A percentile compares a stretch with the other conserved stretches of the same genome.
phyloP scores from a whole-genome alignment of 2,797 vertebrate genomes.

The Tapirus indicus region DNA sequence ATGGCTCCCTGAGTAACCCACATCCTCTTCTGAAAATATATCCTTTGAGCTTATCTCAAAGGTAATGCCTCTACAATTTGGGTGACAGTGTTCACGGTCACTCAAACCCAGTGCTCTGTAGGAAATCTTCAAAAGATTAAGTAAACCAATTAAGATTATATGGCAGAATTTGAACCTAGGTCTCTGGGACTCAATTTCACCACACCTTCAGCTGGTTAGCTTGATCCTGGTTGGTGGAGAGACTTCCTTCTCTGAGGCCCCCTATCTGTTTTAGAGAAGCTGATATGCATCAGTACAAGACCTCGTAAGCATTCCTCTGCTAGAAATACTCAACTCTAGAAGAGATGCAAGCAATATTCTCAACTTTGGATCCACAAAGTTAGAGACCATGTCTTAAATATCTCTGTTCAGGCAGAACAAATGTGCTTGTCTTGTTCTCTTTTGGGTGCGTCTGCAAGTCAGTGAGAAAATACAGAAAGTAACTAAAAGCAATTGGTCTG shows the following conservation, averaged over 20 bases:
- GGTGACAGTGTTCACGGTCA: neutral
- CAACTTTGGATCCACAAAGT: neutral
- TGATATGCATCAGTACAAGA: neutral
- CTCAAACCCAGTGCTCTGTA: neutral
- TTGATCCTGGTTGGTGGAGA: neutral
- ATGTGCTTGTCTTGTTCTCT: slow-evolving; percentile 4
- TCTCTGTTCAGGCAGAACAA: neutral
- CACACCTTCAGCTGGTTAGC: neutral
- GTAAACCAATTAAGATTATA: neutral
- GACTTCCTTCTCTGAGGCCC: neutral
- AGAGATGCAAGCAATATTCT: neutral
- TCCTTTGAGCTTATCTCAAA: neutral
- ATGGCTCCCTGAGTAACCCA: neutral
- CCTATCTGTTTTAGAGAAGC: neutral
- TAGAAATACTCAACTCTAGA: slow-evolving; percentile 8
- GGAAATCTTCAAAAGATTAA: neutral
- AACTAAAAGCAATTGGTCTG: slow-evolving; percentile 65
- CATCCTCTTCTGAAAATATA: neutral
- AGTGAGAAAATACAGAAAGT: neutral
- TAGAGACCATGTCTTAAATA: slow-evolving; percentile 46
- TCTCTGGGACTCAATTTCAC: neutral
- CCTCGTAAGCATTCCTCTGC: neutral
- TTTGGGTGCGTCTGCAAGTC: slow-evolving; percentile 34
- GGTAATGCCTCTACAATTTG: neutral
- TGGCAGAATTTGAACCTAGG: neutral